Conservation (phyloP, 2,113 vertebrate genomes). For the Oryzias curvinotus region DNA sequence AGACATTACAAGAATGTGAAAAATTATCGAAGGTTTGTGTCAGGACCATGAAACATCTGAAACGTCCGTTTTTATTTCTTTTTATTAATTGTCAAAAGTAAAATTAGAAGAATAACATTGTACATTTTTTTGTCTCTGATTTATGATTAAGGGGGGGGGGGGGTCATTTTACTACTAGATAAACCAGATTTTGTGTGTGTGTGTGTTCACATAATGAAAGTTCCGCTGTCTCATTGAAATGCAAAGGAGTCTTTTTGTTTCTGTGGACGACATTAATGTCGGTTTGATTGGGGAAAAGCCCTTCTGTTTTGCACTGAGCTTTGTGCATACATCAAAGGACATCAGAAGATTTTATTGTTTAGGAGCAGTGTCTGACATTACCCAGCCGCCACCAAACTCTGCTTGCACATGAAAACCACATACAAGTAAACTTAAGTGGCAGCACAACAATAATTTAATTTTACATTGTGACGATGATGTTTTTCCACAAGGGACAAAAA, state of each 20-base stretch:
- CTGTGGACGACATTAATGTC: neutral
- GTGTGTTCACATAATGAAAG: neutral
- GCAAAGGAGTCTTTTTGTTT: slow-evolving; percentile 7
- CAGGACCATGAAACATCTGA: too few relatives aligned
- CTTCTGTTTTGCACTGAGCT: neutral
- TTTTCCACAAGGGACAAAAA: too few relatives aligned
- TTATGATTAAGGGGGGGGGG: neutral
- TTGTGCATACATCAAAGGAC: slow-evolving; percentile 10
- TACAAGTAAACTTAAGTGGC: too few relatives aligned
- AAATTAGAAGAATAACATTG: too few relatives aligned
- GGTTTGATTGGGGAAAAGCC: neutral
- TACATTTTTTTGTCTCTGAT: neutral
- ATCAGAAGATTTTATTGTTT: slow-evolving; percentile 9
- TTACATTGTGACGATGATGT: too few relatives aligned
- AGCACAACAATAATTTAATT: too few relatives aligned
- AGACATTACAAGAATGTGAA: too few relatives aligned
- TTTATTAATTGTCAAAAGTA: too few relatives aligned
- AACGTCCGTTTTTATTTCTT: too few relatives aligned
- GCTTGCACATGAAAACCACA: neutral
- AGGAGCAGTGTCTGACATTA: neutral
- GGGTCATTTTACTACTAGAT: neutral
- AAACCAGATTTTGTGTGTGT: neutral
- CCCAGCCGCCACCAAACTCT: neutral
- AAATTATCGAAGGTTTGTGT: too few relatives aligned
- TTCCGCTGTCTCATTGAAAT: slow-evolving; percentile 2